A percentile compares a stretch with the other conserved stretches of the same genome.
Conservation (phyloP, 2,113 vertebrate genomes). For the Trematocara nigrifrons region DNA sequence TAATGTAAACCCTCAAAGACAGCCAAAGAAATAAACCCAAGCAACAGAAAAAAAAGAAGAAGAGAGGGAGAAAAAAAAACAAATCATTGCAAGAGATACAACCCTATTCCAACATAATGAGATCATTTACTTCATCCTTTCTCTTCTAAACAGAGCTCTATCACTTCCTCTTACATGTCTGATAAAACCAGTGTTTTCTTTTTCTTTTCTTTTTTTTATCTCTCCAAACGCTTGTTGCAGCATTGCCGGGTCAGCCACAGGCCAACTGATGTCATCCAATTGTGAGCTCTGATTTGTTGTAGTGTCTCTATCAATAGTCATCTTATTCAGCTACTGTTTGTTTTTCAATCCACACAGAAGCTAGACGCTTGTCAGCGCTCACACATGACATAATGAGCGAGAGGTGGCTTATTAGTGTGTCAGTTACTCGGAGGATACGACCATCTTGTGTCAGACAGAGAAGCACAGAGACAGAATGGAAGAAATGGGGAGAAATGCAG, state of each 20-base stretch:
- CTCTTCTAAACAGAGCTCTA: neutral
- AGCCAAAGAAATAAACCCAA: neutral
- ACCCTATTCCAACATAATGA: neutral
- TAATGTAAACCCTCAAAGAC: neutral
- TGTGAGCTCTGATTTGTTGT: conserved; percentile 14
- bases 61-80: neutral
- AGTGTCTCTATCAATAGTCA: conserved; percentile 34
- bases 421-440: neutral
- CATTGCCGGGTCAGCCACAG: conserved; percentile 8
- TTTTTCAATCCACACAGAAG: conserved; percentile 37
- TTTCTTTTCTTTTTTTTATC: neutral
- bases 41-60: neutral
- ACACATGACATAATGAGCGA: conserved; percentile 60
- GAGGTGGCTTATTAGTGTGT: conserved; percentile 20
- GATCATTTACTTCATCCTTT: neutral
- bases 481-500: neutral
- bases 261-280: conserved; percentile 60
- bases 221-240: neutral
- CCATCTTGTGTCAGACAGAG: neutral
- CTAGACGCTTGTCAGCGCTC: conserved; percentile 56
- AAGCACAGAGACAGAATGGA: neutral
- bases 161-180: conserved; percentile 15
- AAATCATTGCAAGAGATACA: neutral
- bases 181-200: neutral
- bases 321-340: conserved; percentile 48